Conservation (phyloP, 2,113 vertebrate genomes). For the Engraulis encrasicolus region DNA sequence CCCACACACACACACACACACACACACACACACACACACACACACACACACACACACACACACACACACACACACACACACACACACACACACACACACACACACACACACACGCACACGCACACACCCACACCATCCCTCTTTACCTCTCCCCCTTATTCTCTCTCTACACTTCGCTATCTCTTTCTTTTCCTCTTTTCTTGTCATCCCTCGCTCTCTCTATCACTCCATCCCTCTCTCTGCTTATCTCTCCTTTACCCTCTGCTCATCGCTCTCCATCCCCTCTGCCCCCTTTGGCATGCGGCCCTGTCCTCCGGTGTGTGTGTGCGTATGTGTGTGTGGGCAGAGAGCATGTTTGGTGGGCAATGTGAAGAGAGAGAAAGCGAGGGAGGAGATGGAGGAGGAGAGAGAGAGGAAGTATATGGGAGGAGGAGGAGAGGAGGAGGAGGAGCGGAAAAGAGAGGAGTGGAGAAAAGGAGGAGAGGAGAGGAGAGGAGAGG, state of each 20-base stretch:
- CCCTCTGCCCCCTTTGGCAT: slow-evolving; percentile 43
- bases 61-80: slow-evolving; percentile 72
- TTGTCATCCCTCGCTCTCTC: background rate
- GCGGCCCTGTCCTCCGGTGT: background rate
- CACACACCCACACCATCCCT: too few species aligned
- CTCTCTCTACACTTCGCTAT: too few species aligned
- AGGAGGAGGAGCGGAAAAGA: slow-evolving; percentile 72
- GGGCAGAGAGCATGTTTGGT: too few species aligned
- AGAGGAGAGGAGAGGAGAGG: too few species aligned
- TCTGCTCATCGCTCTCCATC: slow-evolving; percentile 73
- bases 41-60: slow-evolving; percentile 71
- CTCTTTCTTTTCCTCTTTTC: too few species aligned
- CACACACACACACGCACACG: too few species aligned
- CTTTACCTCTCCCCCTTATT: too few species aligned
- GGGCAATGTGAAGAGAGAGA: too few species aligned
- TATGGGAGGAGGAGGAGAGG: slow-evolving; percentile 21
- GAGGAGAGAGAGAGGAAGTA: slow-evolving; percentile 51
- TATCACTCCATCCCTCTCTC: slow-evolving; percentile 37
- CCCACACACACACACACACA: background rate
- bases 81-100: too few species aligned
- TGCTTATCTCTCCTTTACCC: slow-evolving; percentile 59
- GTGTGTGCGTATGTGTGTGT: too few species aligned
- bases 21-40: slow-evolving; percentile 48
- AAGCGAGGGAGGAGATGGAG: slow-evolving; percentile 58
- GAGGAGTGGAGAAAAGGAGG: too few species aligned